Conservation (phyloP, 2,113 vertebrate genomes). For the Barnardius zonarius region DNA sequence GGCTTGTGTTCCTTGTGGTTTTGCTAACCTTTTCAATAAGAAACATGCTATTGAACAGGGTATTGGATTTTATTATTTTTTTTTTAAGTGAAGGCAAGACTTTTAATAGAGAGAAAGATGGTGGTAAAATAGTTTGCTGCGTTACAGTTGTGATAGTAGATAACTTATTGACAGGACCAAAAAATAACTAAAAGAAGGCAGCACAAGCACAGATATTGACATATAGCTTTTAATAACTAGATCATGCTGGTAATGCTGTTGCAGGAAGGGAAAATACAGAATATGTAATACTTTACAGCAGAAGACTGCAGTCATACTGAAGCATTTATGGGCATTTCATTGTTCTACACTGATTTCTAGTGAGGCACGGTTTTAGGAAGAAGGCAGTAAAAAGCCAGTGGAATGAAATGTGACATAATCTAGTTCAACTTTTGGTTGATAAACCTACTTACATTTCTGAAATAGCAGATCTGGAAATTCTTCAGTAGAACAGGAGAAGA, state of each 20-base stretch:
- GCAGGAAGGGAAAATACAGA: not conserved
- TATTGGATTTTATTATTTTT: not conserved
- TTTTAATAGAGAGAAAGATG: not conserved
- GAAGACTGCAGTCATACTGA: not conserved
- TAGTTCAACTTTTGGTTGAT: not conserved
- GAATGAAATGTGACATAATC: not conserved
- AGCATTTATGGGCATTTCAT: not conserved
- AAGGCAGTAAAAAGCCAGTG: not conserved
- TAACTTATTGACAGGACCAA: not conserved
- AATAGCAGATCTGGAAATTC: not conserved
- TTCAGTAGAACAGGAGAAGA: not conserved
- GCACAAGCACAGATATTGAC: fast-evolving
- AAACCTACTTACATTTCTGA: not conserved
- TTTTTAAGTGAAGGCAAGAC: not conserved
- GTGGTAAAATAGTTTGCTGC: not conserved
- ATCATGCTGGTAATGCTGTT: not conserved
- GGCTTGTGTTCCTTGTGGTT: not conserved
- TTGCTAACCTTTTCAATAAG: fast-evolving
- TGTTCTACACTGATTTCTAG: not conserved
- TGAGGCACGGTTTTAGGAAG: not conserved
- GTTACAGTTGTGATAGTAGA: fast-evolving
- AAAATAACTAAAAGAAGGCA: not conserved
- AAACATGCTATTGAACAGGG: no score
- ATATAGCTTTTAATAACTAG: not conserved
- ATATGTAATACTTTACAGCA: not conserved